A percentile compares a stretch with the other conserved stretches of the same genome.
These are phyloP conservation scores for Drosophila prosaltans DNA, from an alignment of 1,140 invertebrate genomes.

Conservation along the genomic window DNA sequence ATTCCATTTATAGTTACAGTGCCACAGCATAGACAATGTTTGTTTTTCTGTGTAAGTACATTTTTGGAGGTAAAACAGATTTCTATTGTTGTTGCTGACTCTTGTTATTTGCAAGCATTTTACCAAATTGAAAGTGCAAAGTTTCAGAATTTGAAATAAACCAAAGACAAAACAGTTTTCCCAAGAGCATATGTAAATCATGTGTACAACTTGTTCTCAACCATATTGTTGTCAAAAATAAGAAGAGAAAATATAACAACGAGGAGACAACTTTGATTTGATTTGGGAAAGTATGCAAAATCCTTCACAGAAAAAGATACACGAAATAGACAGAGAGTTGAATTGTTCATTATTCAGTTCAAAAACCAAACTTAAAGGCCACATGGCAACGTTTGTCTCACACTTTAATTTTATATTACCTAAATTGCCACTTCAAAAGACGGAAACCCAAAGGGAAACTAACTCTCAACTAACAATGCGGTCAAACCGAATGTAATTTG, in stretches of 20 bases:
- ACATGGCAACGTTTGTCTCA: not conserved
- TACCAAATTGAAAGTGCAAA: conserved; percentile 74
- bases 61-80: conserved; percentile 18
- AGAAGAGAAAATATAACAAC: not conserved
- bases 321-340: not conserved
- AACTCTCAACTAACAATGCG: not conserved
- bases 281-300: conserved; percentile 44
- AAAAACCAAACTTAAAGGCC: not conserved
- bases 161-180: conserved; percentile 8
- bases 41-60: not conserved
- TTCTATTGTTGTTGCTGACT: conserved; percentile 18
- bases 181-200: conserved; percentile 43
- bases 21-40: not conserved
- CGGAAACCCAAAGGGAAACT: not conserved
- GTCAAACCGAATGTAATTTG: conserved; percentile 19
- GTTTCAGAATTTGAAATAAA: conserved; percentile 60
- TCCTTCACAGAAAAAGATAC: not conserved
- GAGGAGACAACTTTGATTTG: conserved; percentile 58
- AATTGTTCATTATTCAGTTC: not conserved
- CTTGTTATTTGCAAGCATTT: conserved; percentile 69
- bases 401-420: not conserved
- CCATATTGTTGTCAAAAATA: not conserved
- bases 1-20: not conserved
- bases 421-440: not conserved
- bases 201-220: conserved; percentile 36